Percentiles rank a stretch among this genome's conserved stretches.
These are phyloP conservation scores for Drosophila biarmipes DNA, from an alignment of 1,140 invertebrate species.

Conservation along the genomic window DNA sequence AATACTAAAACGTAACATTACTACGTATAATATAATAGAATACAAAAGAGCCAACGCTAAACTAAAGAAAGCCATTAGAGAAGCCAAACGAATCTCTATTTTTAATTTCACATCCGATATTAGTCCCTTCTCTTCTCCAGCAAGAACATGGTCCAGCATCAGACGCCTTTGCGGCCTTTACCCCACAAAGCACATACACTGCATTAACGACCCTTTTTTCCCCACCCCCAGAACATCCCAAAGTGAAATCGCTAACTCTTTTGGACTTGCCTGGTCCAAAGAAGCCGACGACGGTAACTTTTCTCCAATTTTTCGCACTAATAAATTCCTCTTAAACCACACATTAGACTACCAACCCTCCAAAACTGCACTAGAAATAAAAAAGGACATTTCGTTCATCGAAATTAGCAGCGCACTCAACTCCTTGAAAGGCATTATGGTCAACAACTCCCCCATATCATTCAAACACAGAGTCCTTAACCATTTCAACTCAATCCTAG, in stretches of 20 bases:
- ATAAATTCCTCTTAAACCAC: not conserved
- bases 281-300: not conserved
- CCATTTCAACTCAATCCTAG: not conserved
- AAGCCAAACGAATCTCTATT: not conserved
- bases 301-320: not conserved
- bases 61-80: not conserved
- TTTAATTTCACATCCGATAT: not conserved
- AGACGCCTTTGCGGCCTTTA: not conserved
- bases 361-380: not conserved
- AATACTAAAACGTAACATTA: no score
- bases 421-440: conserved; percentile 1
- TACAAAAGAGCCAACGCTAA: not conserved
- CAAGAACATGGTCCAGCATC: not conserved
- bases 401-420: not conserved
- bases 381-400: not conserved
- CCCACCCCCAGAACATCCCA: not conserved
- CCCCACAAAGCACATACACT: not conserved
- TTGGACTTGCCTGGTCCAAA: conserved; percentile 1
- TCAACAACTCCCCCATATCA: conserved; percentile 1
- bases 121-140: not conserved
- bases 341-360: not conserved
- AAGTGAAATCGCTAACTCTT: not conserved
- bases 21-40: not conserved
- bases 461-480: not conserved
- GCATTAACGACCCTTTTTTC: no score